phyloP scores from a whole-genome alignment of 2,888 invertebrate genomes.

The Hetaerina titia region DNA sequence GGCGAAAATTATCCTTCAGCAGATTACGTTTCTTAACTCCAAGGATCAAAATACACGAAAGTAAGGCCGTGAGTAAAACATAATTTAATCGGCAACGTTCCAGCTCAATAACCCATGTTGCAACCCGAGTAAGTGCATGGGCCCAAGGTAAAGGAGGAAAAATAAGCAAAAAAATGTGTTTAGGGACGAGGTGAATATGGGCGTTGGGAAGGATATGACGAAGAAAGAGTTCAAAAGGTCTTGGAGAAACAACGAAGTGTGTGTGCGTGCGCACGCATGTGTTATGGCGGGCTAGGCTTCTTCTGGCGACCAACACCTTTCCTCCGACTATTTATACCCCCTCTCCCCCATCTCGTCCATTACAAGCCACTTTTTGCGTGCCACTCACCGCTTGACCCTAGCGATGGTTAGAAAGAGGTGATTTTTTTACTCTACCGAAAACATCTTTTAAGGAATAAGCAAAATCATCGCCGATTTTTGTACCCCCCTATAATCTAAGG shows the following conservation, averaged over 20 bases:
- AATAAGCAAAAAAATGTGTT: neutral
- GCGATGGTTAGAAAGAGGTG: neutral
- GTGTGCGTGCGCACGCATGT: constrained; percentile 7
- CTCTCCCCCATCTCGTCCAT: neutral
- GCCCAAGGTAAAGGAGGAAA: neutral
- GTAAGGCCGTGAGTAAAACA: neutral
- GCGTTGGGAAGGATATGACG: constrained; percentile 44
- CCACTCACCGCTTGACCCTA: constrained; percentile 13
- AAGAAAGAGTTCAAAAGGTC: constrained; percentile 46
- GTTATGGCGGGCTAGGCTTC: neutral
- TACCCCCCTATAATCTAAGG: neutral
- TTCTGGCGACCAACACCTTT: constrained; percentile 1
- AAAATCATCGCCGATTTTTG: constrained; percentile 33
- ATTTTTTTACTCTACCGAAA: neutral
- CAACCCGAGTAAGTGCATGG: constrained; percentile 12
- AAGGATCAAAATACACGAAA: too few species aligned
- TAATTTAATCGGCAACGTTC: neutral
- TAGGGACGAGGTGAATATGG: constrained; percentile 4
- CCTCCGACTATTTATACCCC: neutral
- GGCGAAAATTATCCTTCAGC: too few species aligned
- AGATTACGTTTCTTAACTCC: too few species aligned
- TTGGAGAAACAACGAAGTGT: neutral
- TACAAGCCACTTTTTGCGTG: constrained; percentile 11
- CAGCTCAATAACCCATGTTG: neutral
- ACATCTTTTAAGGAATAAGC: constrained; percentile 26